A percentile compares a stretch with the other conserved stretches of the same genome.
Conservation (phyloP, 64 coral and sea anemone genomes). For the Dendrophyllia cribrosa region DNA sequence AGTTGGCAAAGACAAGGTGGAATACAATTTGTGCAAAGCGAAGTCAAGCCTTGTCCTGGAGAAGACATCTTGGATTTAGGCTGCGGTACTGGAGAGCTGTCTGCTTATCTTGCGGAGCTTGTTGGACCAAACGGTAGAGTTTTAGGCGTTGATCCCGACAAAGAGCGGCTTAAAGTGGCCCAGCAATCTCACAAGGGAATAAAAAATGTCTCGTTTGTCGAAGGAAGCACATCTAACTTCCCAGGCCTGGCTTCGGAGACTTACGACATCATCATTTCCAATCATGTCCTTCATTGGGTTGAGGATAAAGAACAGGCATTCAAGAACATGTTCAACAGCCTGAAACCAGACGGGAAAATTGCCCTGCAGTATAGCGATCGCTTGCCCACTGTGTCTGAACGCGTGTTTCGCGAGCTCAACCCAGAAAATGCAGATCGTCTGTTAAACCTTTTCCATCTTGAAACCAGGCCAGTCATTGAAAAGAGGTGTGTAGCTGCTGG, state of each 20-base stretch:
- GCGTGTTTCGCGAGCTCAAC: background rate
- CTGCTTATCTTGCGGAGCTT: background rate
- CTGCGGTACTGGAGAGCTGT: constrained; percentile 36
- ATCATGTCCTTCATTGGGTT: background rate
- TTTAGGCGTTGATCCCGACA: background rate
- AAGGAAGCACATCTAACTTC: no score
- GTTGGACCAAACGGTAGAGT: background rate
- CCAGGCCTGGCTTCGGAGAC: no score
- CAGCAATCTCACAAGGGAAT: background rate
- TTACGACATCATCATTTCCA: no score
- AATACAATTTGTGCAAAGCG: background rate
- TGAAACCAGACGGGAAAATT: constrained; percentile 6
- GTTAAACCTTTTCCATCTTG: background rate
- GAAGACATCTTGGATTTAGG: constrained; percentile 22
- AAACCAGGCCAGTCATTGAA: background rate
- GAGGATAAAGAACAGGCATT: background rate
- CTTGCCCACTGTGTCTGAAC: background rate
- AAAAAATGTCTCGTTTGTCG: background rate
- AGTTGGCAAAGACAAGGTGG: background rate
- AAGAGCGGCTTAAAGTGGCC: background rate
- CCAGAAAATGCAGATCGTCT: background rate
- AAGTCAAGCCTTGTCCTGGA: background rate
- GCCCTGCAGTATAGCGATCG: background rate
- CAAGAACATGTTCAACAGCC: background rate
- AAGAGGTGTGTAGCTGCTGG: background rate